A percentile compares a stretch with the other conserved stretches of the same genome.
These are phyloP conservation scores for Mythimna ferrago DNA, from an alignment of 2,888 invertebrate genomes.

Conservation along the genomic window DNA sequence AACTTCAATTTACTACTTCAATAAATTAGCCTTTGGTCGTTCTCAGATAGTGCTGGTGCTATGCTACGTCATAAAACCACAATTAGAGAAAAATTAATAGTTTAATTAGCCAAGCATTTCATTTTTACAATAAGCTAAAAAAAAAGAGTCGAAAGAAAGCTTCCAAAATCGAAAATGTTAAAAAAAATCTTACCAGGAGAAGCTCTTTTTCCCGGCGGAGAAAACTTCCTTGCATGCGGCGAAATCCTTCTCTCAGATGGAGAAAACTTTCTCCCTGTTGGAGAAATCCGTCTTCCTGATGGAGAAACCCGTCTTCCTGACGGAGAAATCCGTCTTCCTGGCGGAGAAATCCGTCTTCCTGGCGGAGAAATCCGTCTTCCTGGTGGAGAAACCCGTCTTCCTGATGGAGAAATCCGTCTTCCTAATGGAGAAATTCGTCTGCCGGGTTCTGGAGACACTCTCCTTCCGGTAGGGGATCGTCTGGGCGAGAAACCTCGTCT, in stretches of 20 bases:
- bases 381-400: constrained; percentile 46
- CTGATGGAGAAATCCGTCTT: constrained; percentile 58
- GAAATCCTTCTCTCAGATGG: constrained; percentile 57
- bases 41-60: too few relatives aligned
- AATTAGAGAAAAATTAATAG: too few relatives aligned
- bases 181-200: constrained; percentile 50
- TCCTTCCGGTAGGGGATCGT: constrained; percentile 37
- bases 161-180: neutral
- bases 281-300: constrained; percentile 52
- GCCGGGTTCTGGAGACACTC: constrained; percentile 39
- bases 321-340: constrained; percentile 54
- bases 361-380: constrained; percentile 58
- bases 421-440: constrained; percentile 51
- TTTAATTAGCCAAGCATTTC: too few relatives aligned
- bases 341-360: constrained; percentile 48
- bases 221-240: constrained; percentile 31
- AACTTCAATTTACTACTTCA: too few relatives aligned
- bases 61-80: too few relatives aligned
- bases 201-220: constrained; percentile 54
- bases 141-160: neutral
- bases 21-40: too few relatives aligned
- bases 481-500: constrained; percentile 57
- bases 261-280: constrained; percentile 51
- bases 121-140: too few relatives aligned
- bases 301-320: constrained; percentile 51